These are phyloP conservation scores for Betta splendens DNA, from an alignment of 2,797 vertebrate genomes.

Conservation along the genomic window DNA sequence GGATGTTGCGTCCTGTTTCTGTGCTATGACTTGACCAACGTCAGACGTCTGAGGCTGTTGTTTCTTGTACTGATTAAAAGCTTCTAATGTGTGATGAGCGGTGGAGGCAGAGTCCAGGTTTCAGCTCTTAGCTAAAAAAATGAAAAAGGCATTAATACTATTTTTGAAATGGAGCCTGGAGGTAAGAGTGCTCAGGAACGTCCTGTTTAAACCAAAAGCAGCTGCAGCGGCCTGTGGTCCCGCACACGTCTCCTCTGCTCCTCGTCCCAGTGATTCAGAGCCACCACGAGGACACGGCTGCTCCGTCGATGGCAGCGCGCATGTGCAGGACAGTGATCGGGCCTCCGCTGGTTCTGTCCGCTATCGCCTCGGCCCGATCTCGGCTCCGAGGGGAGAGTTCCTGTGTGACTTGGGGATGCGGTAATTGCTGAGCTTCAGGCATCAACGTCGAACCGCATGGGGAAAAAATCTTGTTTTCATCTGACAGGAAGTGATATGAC, in stretches of 20 bases:
- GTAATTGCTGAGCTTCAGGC: constrained; percentile 41
- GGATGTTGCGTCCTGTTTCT: too few species aligned
- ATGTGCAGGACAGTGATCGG: too few species aligned
- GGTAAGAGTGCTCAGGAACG: background rate
- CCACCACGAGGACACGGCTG: background rate
- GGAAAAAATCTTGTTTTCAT: background rate
- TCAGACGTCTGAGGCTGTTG: too few species aligned
- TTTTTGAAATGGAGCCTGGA: background rate
- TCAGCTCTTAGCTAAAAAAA: too few species aligned
- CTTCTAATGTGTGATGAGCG: too few species aligned
- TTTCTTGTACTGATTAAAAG: too few species aligned
- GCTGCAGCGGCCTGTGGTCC: constrained; percentile 8
- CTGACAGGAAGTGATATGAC: background rate
- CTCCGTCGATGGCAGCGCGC: background rate
- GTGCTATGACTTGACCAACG: too few species aligned
- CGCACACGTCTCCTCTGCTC: background rate
- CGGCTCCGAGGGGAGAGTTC: constrained; percentile 50
- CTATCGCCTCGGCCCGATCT: constrained; percentile 8
- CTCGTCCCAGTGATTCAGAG: constrained; percentile 2
- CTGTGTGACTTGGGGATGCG: constrained; percentile 49
- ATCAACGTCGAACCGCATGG: constrained; percentile 16
- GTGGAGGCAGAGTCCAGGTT: too few species aligned
- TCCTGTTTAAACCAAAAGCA: constrained; percentile 17
- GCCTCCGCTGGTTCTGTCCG: too few species aligned
- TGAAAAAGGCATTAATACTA: too few species aligned